Evolutionary conservation across 2,797 vertebrate genomes (phyloP).

Genomic region (Amphiprion clarkii): DNA sequence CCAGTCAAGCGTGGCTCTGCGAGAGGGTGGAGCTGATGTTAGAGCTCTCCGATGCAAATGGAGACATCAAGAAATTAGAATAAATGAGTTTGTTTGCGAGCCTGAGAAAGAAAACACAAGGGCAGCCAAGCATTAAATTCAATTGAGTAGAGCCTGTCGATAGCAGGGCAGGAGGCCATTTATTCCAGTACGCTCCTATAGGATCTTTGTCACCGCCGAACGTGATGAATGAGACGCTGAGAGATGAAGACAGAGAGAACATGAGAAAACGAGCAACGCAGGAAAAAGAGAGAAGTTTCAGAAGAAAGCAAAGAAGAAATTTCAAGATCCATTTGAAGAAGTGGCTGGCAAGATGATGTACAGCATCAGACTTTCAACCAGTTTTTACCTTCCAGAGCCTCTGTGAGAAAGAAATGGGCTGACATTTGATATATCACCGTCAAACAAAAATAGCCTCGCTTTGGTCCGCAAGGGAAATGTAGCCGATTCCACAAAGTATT

Average conservation of each 20-base stretch:
- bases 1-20: constrained; percentile 47
- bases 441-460: no score
- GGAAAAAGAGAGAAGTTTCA: constrained; percentile 9
- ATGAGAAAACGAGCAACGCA: not conserved
- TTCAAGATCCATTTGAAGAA: constrained; percentile 5
- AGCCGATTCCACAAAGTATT: no score
- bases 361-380: not conserved
- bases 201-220: constrained; percentile 59
- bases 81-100: constrained; percentile 75
- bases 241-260: constrained; percentile 31
- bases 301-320: constrained; percentile 8
- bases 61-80: constrained; percentile 72
- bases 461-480: no score
- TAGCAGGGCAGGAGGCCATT: constrained; percentile 73
- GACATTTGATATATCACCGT: not conserved
- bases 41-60: constrained; percentile 64
- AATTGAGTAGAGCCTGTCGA: constrained; percentile 72
- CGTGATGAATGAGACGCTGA: constrained; percentile 62
- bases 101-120: constrained; percentile 62
- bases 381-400: not conserved
- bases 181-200: constrained; percentile 54
- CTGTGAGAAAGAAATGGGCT: not conserved
- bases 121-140: constrained; percentile 76
- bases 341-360: not conserved
- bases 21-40: constrained; percentile 59